Base-by-base conservation (phyloP, 2,113 vertebrate species). In the Perca schrenkii region DNA sequence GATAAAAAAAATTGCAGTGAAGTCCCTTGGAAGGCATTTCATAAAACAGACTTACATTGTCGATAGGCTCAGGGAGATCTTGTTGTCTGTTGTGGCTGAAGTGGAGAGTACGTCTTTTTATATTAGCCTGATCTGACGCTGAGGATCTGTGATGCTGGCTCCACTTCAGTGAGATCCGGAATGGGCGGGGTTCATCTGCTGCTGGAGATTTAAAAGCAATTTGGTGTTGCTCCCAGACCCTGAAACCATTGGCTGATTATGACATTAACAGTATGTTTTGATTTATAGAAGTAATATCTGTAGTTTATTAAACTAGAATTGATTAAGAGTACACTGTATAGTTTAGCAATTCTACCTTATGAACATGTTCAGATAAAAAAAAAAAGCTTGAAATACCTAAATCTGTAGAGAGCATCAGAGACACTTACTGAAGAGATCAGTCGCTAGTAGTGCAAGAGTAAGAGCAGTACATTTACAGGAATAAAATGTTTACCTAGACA, bases 161-260 rank as follows among this genome's bases (percentile, higher is more conserved):
- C 76, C 70, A 83, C 70, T 82, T 86, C 81, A 86, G 68, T 83
- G 83, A 78, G 52, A 80, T 73, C 8, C 11, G 64, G 73, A 85
- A 86, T 83, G 91, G 94, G 92, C 16, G 91, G 93, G 78, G 92
- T 87, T 90, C 63, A 72, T 79, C 68, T 68, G 77, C 77, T 50
- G 74, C 80, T 67, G 81, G 54, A 86, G 77, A 85, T 80, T 87
- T 80, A 75, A 82, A 77, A 81, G 73, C 67, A 61, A 65, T 84
- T 82, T 70, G 47, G 52, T 69, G 58, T 58, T 82, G 60, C 76
- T 75, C 67, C 17, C 46, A 76, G 50, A 61, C 50, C 58, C 71
- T 57, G 50, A 86, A 87, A 74, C 50, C 56, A 82, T 52, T 61
- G 62, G 75, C 82, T 87, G 69, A 87, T 90, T 16, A 52, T 89